Evolutionary conservation across 2,797 vertebrate genomes (phyloP).

Genomic region (Furcifer pardalis): DNA sequence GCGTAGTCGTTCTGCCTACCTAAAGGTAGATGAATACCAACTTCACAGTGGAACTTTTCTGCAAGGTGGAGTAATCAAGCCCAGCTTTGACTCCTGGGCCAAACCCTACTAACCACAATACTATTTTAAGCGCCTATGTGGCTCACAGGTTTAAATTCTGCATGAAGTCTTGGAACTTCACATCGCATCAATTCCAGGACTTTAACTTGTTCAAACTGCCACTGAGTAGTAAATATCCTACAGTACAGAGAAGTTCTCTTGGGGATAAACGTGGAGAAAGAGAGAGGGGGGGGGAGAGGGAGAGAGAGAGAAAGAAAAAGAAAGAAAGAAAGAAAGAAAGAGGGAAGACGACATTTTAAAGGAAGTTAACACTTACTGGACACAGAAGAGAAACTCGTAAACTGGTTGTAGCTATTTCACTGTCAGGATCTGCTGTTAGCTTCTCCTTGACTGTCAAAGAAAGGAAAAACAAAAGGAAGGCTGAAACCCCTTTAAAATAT

Average conservation of each 20-base stretch:
- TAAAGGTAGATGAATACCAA: neutral
- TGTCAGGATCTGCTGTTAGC: constrained; percentile 95
- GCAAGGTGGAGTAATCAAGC: neutral
- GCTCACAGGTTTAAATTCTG: neutral
- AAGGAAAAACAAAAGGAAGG: constrained; percentile 42
- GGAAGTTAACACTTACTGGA: constrained; percentile 83
- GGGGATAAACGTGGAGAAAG: no score
- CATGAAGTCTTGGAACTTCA: no score
- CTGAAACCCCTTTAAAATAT: constrained; percentile 22
- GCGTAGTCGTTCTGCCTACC: neutral
- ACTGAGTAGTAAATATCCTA: neutral
- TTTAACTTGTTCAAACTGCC: neutral
- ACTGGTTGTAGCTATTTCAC: constrained; percentile 98
- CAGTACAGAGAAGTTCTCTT: neutral
- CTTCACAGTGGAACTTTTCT: neutral
- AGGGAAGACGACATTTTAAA: no score
- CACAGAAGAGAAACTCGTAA: constrained; percentile 96
- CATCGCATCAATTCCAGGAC: neutral
- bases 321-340: no score
- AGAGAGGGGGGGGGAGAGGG: neutral
- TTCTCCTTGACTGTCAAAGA: constrained; percentile 93
- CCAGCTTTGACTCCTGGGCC: neutral
- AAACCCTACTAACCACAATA: neutral
- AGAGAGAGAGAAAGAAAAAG: no score
- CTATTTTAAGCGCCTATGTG: neutral